Base-by-base conservation (phyloP, 2,113 vertebrate genomes). In the Calonectris borealis region DNA sequence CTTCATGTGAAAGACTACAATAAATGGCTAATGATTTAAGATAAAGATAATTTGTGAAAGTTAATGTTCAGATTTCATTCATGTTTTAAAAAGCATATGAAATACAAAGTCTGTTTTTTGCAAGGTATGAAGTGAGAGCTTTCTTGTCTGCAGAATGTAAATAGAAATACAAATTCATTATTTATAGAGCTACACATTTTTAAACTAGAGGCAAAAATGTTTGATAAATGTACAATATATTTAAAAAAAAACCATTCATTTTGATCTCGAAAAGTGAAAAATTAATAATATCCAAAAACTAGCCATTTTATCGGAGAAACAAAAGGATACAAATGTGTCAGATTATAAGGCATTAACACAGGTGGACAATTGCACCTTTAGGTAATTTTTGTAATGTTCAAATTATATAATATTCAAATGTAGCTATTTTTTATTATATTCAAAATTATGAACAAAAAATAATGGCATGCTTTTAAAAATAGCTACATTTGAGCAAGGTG, bases 1-100 rank as follows among this genome's bases (percentile, higher is more conserved):
- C 57, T 86, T 94, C 0, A 9, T 95, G 95, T 98, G 97, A 96
- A 97, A 95, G 93, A 93, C 83, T 96, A 79, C 88, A 91, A 69
- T 95, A 97, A 98, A 87, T 95, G 55, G 52, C 79, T 92, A 31
- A 78, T 5, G 31, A 58, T 91, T 97, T 95, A 96, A 94, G 82
- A 87, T 92, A 80, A 88, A 83, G 78, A 72, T 86, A 86, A 82
- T 92, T 94, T 93, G 42, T 94, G 68, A 68, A 24, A 64, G 26
- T 86, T 88, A 44, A n/a, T 69, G 49, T 87, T 87, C 40, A 77
- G 51, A 84, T 91, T 89, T 95, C 48, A 94, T 90, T 91, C 22
- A 52, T 38, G 13, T 83, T 90, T 91, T 72, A 13, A 83, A 96
- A 91, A 69, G 25, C 29, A 24, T 64, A 24, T 90, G 60, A 81